Evolutionary conservation across 2,113 vertebrate genomes (phyloP).

Genomic region (Oncorhynchus gorbuscha): DNA sequence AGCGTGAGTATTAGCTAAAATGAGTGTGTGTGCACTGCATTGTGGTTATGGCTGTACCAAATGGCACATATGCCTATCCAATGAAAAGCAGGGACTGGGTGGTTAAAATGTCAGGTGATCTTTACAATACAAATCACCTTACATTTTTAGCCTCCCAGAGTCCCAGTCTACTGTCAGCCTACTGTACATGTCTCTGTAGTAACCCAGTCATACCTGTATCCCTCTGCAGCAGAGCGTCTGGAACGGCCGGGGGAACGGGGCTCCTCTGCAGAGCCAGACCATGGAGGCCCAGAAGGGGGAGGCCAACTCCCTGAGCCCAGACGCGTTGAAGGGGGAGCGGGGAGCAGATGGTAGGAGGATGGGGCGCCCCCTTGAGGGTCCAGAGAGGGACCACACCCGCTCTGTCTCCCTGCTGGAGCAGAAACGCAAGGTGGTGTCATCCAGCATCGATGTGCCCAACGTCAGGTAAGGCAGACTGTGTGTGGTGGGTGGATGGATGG

Average conservation of each 20-base stretch:
- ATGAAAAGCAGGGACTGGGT: too few relatives aligned
- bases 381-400: conserved; percentile 80
- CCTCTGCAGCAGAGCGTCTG: conserved; percentile 72
- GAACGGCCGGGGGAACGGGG: conserved; percentile 64
- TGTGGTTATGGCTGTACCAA: too few relatives aligned
- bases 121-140: too few relatives aligned
- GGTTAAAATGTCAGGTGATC: too few relatives aligned
- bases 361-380: conserved; percentile 73
- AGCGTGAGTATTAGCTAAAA: too few relatives aligned
- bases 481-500: not conserved
- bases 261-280: conserved; percentile 69
- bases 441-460: conserved; percentile 95
- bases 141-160: too few relatives aligned
- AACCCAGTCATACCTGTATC: conserved; percentile 10
- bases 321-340: conserved; percentile 80
- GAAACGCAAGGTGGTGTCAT: conserved; percentile 96
- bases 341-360: conserved; percentile 78
- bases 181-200: too few relatives aligned
- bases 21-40: too few relatives aligned
- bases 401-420: conserved; percentile 93
- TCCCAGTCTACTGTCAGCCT: too few relatives aligned
- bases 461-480: conserved; percentile 79
- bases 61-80: too few relatives aligned
- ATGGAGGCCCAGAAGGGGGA: conserved; percentile 78
- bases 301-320: conserved; percentile 76